Evolutionary conservation across 1,140 invertebrate genomes (phyloP), one percentile per base, ranked within the genome.

Genomic region (Leptinotarsa lineolata): DNA sequence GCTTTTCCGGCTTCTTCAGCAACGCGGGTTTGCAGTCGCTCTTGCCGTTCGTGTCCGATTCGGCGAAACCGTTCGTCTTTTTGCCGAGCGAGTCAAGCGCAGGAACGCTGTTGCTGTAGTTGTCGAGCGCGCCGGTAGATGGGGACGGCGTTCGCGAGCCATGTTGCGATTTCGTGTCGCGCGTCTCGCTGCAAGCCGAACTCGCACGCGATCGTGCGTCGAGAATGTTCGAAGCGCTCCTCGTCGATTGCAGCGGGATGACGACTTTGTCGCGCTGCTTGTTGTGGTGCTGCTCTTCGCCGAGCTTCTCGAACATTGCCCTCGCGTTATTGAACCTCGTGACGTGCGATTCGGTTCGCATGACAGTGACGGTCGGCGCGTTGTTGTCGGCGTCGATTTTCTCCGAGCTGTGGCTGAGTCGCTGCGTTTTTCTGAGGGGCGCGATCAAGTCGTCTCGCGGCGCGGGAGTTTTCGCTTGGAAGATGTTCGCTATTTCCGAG

Each of bases 291-390:
- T 82, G 78, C 77, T 93, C 92, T 72, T 93, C 91, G 22, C 95
- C 95, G 71, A 97, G 87, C 81, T 96, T 95, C 84, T 97, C 95
- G 85, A 98, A 97, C 22, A 98, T 88, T 24, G 95, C 95, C 45
- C 95, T 87, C 1, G 96, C 96, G 84, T 93, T 95, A 82, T 97
- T 97, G 85, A 98, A 97, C 65, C 96, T 86, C 18, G 94, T 92
- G 75, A 95, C 90, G 83, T 96, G 94, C 75, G 94, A 95, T 86
- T 96, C 94, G 3, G 93, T 94, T 67, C 94, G 88, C 59, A 93
- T 92, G n/a, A 94, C 91, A 3, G 92, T 92, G 54, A 92, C 91
- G 30, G 30, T 39, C 30, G 30, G 30, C 24, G 85, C 85, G 45
- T 86, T 85, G 61, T 85, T 84, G n/a, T 84, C 76, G 20, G 83